Conservation (phyloP, 2,888 invertebrate species). For the Mythimna albipuncta region DNA sequence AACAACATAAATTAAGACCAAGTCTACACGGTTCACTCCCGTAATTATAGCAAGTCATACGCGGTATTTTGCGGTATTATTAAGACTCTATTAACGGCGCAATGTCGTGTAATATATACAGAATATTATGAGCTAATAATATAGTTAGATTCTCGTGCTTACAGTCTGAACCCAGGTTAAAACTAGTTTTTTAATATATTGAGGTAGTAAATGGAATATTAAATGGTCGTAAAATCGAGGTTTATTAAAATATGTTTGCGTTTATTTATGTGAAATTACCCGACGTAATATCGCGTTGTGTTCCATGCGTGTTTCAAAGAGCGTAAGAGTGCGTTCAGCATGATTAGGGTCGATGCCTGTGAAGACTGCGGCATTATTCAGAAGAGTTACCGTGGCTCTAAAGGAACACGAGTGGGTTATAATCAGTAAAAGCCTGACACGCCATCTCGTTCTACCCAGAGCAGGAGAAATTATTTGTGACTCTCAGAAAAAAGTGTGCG, state of each 20-base stretch:
- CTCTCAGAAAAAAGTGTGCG: too few species aligned
- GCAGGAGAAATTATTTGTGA: too few species aligned
- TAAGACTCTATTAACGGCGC: constrained; percentile 66
- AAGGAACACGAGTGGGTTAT: too few species aligned
- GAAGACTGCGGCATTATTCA: too few species aligned
- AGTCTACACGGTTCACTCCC: constrained; percentile 24
- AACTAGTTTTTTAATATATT: constrained; percentile 7
- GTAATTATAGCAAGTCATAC: constrained; percentile 48
- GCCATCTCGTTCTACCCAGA: too few species aligned
- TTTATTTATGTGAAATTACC: neutral
- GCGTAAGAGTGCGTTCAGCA: too few species aligned
- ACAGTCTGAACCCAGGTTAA: constrained; percentile 31
- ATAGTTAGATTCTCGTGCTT: constrained; percentile 36
- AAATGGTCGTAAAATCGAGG: constrained; percentile 12
- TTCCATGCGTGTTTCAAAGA: too few species aligned
- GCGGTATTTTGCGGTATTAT: constrained; percentile 57
- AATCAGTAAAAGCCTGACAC: too few species aligned
- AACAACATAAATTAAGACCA: constrained; percentile 41
- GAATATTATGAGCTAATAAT: constrained; percentile 44
- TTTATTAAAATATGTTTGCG: neutral
- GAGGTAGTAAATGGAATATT: constrained; percentile 24
- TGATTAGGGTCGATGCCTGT: too few species aligned
- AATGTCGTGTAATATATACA: constrained; percentile 47
- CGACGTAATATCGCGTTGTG: too few species aligned
- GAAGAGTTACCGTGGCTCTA: too few species aligned